Percentiles rank a stretch among this genome's conserved stretches.
phyloP scores from a whole-genome alignment of 2,888 invertebrate species.

The Odontocerum albicorne region DNA sequence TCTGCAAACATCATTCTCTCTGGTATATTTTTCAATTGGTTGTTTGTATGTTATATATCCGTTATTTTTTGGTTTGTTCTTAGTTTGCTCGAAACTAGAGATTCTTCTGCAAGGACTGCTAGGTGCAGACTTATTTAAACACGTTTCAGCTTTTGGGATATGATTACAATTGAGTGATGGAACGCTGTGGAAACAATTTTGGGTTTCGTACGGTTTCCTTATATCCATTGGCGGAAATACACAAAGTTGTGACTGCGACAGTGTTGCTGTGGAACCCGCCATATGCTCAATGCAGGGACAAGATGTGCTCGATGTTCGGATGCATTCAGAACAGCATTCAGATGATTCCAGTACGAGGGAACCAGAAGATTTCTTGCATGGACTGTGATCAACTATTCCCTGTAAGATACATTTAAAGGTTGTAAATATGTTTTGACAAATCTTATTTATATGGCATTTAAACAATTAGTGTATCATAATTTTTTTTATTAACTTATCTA shows the following conservation, averaged over 20 bases:
- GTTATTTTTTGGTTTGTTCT: conserved; percentile 11
- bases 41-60: conserved; percentile 8
- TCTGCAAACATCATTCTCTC: conserved; percentile 23
- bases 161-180: conserved; percentile 31
- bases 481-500: too few relatives aligned
- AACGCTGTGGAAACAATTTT: conserved; percentile 32
- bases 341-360: conserved; percentile 54
- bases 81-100: conserved; percentile 12
- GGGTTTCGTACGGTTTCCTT: conserved; percentile 8
- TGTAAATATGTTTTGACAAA: too few relatives aligned
- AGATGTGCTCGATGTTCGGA: conserved; percentile 62
- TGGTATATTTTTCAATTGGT: conserved; percentile 3
- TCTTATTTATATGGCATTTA: neutral
- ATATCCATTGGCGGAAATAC: conserved; percentile 29
- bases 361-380: conserved; percentile 54
- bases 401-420: conserved; percentile 46
- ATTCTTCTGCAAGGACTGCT: conserved; percentile 32
- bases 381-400: conserved; percentile 61
- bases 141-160: conserved; percentile 19
- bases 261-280: conserved; percentile 39
- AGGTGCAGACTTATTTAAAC: conserved; percentile 30
- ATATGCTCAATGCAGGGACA: conserved; percentile 71
- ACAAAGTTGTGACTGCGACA: conserved; percentile 32
- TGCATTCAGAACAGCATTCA: conserved; percentile 47
- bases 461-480: too few relatives aligned